Evolutionary conservation across 2,888 invertebrate species (phyloP).

Genomic region (Protonemura montana): DNA sequence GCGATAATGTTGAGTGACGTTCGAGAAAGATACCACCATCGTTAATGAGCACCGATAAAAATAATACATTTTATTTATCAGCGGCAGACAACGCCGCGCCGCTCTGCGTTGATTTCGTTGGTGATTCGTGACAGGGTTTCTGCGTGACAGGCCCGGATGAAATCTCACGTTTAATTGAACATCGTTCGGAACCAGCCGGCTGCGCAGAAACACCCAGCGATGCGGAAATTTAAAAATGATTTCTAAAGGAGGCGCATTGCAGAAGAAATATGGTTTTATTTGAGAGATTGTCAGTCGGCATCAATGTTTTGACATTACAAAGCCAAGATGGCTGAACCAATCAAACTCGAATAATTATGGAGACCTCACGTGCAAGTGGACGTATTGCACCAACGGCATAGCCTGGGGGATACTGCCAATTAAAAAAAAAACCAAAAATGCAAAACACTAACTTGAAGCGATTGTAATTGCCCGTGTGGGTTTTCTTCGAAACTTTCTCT

Average conservation of each 20-base stretch:
- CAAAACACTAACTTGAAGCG: no score
- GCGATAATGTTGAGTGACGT: conserved; percentile 7
- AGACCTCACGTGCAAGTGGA: no score
- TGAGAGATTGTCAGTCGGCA: not conserved
- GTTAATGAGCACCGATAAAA: conserved; percentile 31
- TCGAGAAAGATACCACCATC: not conserved
- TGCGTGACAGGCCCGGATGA: conserved; percentile 1
- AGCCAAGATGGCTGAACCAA: no score
- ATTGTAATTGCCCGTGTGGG: no score
- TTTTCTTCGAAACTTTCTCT: no score
- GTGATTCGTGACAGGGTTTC: not conserved
- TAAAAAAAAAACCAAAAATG: no score
- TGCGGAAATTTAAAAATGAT: not conserved
- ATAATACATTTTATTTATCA: conserved; percentile 35
- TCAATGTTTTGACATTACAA: no score
- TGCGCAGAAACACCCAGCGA: not conserved
- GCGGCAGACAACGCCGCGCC: not conserved
- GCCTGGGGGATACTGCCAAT: no score
- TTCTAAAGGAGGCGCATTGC: not conserved
- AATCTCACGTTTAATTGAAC: conserved; percentile 25
- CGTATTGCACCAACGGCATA: no score
- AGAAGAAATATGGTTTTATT: not conserved
- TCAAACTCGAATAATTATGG: no score
- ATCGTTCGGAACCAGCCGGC: not conserved
- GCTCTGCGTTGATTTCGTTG: not conserved